Conservation (phyloP, 2,797 vertebrate species). For the Lithobates sylvaticus region DNA sequence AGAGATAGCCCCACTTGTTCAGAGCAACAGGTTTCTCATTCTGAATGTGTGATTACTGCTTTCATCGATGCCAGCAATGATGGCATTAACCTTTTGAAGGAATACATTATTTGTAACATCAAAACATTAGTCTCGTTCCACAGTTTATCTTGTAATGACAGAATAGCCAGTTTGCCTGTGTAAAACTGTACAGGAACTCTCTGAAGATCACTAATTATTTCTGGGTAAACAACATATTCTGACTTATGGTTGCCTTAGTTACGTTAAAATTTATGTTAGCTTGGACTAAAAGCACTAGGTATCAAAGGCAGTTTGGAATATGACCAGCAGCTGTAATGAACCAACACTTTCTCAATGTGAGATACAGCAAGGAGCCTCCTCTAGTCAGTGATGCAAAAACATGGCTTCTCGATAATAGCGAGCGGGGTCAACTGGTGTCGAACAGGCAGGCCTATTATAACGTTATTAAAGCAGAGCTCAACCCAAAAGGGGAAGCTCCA, state of each 20-base stretch:
- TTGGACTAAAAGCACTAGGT: background rate
- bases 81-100: constrained; percentile 1
- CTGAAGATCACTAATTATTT: background rate
- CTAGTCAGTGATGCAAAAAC: too few species aligned
- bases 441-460: too few species aligned
- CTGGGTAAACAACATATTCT: background rate
- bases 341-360: too few species aligned
- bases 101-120: background rate
- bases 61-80: constrained; percentile 9
- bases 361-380: too few species aligned
- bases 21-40: background rate
- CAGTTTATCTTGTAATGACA: background rate
- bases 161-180: background rate
- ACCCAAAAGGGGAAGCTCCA: too few species aligned
- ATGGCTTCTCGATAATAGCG: too few species aligned
- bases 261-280: background rate
- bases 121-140: background rate
- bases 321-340: too few species aligned
- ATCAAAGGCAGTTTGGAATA: background rate
- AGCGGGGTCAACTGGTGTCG: too few species aligned
- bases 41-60: background rate
- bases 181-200: background rate
- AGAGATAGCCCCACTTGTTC: background rate
- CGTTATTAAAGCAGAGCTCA: too few species aligned
- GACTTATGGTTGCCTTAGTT: background rate